Conservation (phyloP, 2,888 invertebrate genomes). For the Plebejus argus region DNA sequence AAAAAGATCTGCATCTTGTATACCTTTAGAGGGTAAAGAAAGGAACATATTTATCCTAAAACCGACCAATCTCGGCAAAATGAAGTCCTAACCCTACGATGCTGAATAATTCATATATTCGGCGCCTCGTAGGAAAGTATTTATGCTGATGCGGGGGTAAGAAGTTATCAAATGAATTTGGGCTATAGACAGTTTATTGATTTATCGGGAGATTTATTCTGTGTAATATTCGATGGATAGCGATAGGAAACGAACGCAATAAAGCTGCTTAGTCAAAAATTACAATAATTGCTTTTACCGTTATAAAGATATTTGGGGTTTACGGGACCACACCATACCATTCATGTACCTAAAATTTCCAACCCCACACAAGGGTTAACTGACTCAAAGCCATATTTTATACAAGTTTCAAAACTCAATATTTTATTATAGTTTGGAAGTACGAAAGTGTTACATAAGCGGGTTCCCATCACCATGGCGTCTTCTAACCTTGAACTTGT, state of each 20-base stretch:
- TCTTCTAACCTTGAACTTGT: constrained; percentile 5
- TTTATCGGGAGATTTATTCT: background rate
- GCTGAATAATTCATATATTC: constrained; percentile 30
- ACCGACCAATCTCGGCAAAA: constrained; percentile 28
- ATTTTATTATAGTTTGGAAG: background rate
- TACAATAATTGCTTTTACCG: no score
- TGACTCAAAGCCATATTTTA: background rate
- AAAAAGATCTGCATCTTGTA: no score
- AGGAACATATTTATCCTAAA: background rate
- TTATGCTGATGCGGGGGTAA: constrained; percentile 6
- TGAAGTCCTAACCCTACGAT: constrained; percentile 29
- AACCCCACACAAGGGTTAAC: background rate
- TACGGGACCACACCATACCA: background rate
- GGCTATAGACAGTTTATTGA: constrained; percentile 2
- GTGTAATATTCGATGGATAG: background rate
- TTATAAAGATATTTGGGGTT: no score
- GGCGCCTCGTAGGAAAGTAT: background rate
- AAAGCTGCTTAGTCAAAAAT: background rate
- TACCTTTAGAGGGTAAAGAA: background rate
- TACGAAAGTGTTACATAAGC: background rate
- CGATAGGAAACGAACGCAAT: background rate
- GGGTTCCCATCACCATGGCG: background rate
- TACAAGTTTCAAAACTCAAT: background rate
- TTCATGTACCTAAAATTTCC: background rate
- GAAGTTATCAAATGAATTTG: constrained; percentile 9